Conservation (phyloP, 1,140 invertebrate species). For the Hestina assimilis region DNA sequence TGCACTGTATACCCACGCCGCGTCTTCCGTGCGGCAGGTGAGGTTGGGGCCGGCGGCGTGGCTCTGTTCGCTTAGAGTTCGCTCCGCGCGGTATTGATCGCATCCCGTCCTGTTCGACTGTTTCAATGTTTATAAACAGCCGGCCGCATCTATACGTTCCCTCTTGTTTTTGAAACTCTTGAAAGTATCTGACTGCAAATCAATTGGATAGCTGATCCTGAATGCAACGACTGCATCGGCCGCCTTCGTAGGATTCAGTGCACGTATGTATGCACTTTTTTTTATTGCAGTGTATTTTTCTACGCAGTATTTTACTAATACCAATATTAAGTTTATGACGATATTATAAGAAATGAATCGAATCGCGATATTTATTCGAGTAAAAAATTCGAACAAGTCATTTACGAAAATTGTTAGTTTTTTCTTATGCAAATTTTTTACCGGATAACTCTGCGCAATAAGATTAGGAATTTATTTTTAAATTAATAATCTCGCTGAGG, state of each 20-base stretch:
- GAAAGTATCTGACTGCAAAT: slow-evolving; percentile 34
- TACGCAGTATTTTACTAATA: slow-evolving; percentile 30
- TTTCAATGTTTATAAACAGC: slow-evolving; percentile 76
- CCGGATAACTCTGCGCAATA: too few relatives aligned
- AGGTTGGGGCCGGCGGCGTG: slow-evolving; percentile 47
- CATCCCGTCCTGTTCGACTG: slow-evolving; percentile 43
- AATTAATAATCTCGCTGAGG: too few relatives aligned
- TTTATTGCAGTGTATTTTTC: slow-evolving; percentile 27
- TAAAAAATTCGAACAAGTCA: too few relatives aligned
- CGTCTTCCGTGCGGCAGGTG: slow-evolving; percentile 52
- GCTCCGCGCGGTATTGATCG: slow-evolving; percentile 64
- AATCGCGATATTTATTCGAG: neutral
- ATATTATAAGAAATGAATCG: slow-evolving; percentile 23
- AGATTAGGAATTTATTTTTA: too few relatives aligned
- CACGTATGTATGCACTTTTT: slow-evolving; percentile 63
- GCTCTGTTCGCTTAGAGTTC: slow-evolving; percentile 44
- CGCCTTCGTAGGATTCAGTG: slow-evolving; percentile 38
- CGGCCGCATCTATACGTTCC: slow-evolving; percentile 60
- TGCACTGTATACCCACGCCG: slow-evolving; percentile 44
- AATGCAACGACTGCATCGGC: slow-evolving; percentile 44
- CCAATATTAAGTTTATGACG: slow-evolving; percentile 17
- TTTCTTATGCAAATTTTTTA: too few relatives aligned
- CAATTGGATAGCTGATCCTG: slow-evolving; percentile 46
- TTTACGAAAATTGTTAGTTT: too few relatives aligned
- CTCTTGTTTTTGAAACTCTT: slow-evolving; percentile 64